phyloP scores from a whole-genome alignment of 2,113 vertebrate species.

The Cyanistes caeruleus region DNA sequence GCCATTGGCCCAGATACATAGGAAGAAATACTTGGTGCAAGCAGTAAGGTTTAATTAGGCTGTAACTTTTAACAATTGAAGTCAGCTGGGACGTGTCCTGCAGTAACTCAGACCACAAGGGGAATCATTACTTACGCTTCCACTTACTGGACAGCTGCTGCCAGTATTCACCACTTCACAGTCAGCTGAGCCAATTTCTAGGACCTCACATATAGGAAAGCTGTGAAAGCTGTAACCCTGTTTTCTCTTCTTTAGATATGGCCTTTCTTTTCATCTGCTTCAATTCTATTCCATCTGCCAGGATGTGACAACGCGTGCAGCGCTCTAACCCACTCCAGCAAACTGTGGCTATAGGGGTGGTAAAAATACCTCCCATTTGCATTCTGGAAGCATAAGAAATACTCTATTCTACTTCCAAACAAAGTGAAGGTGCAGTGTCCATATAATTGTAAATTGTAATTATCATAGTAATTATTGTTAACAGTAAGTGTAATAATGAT shows the following conservation, averaged over 20 bases:
- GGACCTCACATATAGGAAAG: not conserved
- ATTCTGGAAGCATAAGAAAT: not conserved
- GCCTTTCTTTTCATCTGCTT: not conserved
- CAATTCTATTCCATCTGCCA: not conserved
- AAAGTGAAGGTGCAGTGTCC: not conserved
- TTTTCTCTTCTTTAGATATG: not conserved
- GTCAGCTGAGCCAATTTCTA: not conserved
- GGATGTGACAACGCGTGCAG: not conserved
- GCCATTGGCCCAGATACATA: not conserved
- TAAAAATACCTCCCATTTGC: not conserved
- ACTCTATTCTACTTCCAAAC: not conserved
- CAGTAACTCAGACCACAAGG: not conserved
- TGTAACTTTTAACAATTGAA: not conserved
- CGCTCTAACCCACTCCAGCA: not conserved
- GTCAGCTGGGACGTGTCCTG: not conserved
- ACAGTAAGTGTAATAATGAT: not conserved
- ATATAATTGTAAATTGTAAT: not conserved
- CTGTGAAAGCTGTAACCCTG: not conserved
- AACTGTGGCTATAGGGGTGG: not conserved
- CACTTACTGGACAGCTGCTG: slow-evolving; percentile 13
- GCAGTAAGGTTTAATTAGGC: slow-evolving; percentile 3
- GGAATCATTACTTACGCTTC: not conserved
- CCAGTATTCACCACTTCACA: not conserved
- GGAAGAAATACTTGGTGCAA: not conserved
- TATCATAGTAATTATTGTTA: not conserved